Conservation (phyloP, 2,888 invertebrate species). For the Lottia gigantea region DNA sequence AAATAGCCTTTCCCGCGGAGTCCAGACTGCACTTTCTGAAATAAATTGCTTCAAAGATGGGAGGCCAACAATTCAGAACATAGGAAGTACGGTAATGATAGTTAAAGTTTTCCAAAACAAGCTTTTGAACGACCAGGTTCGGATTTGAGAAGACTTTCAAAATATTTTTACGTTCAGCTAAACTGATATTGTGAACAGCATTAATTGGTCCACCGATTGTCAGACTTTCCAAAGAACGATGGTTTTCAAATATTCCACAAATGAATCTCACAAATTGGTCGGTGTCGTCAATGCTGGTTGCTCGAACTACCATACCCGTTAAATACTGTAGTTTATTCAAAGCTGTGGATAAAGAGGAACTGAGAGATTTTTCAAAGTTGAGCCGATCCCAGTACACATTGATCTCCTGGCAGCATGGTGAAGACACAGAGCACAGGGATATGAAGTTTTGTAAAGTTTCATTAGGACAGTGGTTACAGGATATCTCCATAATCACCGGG, state of each 20-base stretch:
- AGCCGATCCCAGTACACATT: neutral
- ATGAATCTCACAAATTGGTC: slow-evolving; percentile 32
- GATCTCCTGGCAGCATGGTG: neutral
- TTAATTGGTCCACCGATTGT: slow-evolving; percentile 36
- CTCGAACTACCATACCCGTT: slow-evolving; percentile 28
- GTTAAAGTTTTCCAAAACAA: slow-evolving; percentile 36
- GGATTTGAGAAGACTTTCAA: slow-evolving; percentile 20
- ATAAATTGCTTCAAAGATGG: slow-evolving; percentile 25
- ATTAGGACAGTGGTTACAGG: neutral
- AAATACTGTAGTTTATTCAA: slow-evolving; percentile 26
- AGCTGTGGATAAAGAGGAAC: slow-evolving; percentile 25
- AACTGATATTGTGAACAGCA: slow-evolving; percentile 34
- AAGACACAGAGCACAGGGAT: neutral
- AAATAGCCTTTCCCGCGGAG: slow-evolving; percentile 22
- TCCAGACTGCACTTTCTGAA: slow-evolving; percentile 34
- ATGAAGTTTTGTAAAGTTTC: neutral
- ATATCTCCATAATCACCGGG: neutral
- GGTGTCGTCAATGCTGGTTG: slow-evolving; percentile 33
- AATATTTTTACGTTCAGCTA: slow-evolving; percentile 26
- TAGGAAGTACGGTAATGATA: slow-evolving; percentile 36
- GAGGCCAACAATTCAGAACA: slow-evolving; percentile 32
- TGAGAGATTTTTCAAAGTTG: neutral
- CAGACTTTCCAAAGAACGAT: slow-evolving; percentile 25
- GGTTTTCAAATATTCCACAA: slow-evolving; percentile 34
- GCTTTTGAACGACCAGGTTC: slow-evolving; percentile 20